Evolutionary conservation across 2,113 vertebrate genomes (phyloP), one percentile per base, ranked within the genome.

Genomic region (Noturus placidus): DNA sequence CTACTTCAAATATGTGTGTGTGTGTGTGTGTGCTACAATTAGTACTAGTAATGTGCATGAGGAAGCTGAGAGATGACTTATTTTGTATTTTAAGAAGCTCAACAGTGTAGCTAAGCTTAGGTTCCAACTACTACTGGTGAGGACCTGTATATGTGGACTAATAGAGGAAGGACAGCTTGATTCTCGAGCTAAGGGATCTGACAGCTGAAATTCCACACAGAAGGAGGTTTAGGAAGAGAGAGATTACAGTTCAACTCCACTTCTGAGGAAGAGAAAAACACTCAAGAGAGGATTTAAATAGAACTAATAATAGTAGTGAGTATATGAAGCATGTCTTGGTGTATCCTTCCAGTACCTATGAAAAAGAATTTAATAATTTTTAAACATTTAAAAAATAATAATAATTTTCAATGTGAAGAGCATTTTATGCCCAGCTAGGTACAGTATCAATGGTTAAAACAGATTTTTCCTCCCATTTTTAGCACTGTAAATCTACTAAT

Each of bases 211-310:
- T 35, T 50, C 8, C 52, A 59, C 83, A 76, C 70, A 77, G 69
- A 72, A 33, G 63, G 30, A 38, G 33, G 54, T 74, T 85, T 77
- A 77, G 84, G 70, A 61, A 84, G 65, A 69, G 27, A 78, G 27
- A 86, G 25, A 76, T 85, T 59, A 76, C 19, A 61, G 54, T 59
- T 76, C 7, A 38, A 86, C 56, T 52, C n/a, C 19, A 65, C 69
- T 50, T 77, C 57, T n/a, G 27, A 22, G 35, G 70, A 25, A 22
- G 4, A 72, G 69, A 38, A 74, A 74, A 42, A 25, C 15, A 74
- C 20, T 56, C 30, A 38, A 38, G 19, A 33, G n/a, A 56, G 65
- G 82, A 56, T 69, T 69, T 54, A 52, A 84, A 70, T 54, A 14
- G 38, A 77, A 61, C 70, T 74, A 77, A 38, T 61, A 76, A 59